These are phyloP conservation scores for Hylaeus volcanicus DNA, from an alignment of 1,140 invertebrate genomes.

Conservation along the genomic window DNA sequence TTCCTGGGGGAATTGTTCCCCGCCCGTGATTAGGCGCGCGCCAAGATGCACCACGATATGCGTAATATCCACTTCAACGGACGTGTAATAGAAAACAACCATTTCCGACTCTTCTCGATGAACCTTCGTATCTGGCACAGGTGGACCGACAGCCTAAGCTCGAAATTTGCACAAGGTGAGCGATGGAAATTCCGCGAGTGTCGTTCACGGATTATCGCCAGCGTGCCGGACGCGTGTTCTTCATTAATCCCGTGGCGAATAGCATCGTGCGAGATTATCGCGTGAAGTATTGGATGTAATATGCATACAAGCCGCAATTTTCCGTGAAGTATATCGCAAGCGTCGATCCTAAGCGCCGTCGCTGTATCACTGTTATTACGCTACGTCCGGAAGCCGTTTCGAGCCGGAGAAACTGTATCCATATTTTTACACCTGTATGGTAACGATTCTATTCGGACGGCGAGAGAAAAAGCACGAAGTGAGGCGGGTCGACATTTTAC, in stretches of 20 bases:
- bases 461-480: background rate
- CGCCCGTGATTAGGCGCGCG: too few relatives aligned
- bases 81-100: too few relatives aligned
- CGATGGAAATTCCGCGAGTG: background rate
- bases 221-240: constrained; percentile 10
- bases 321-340: constrained; percentile 30
- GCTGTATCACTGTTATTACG: constrained; percentile 45
- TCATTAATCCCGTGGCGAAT: constrained; percentile 23
- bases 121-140: too few relatives aligned
- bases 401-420: constrained; percentile 15
- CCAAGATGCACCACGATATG: too few relatives aligned
- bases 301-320: constrained; percentile 36
- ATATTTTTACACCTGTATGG: background rate
- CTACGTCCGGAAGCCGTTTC: constrained; percentile 1
- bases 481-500: too few relatives aligned
- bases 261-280: constrained; percentile 3
- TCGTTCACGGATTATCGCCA: constrained; percentile 8
- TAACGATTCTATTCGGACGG: constrained; percentile 2
- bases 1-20: background rate
- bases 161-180: background rate
- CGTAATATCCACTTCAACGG: too few relatives aligned
- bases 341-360: constrained; percentile 33
- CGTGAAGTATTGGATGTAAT: constrained; percentile 35
- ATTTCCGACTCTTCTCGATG: too few relatives aligned
- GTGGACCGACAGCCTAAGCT: too few relatives aligned